Conservation (phyloP, 2,888 invertebrate species). For the Lepidocyrtinus sp. region DNA sequence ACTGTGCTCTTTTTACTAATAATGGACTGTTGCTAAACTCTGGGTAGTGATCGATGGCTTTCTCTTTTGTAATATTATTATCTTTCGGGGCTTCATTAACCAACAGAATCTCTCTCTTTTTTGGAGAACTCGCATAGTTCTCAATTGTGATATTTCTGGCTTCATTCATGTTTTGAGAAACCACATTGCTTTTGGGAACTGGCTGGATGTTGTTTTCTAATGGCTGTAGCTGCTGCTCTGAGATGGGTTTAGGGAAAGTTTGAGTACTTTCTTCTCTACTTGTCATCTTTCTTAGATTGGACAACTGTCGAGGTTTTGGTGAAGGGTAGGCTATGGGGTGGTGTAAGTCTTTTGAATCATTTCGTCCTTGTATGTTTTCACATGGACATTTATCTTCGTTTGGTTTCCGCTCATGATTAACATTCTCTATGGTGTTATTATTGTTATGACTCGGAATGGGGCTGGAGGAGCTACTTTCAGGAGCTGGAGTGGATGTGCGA, state of each 20-base stretch:
- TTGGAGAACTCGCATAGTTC: too few species aligned
- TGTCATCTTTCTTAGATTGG: conserved; percentile 28
- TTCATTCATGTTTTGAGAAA: too few species aligned
- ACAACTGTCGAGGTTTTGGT: conserved; percentile 41
- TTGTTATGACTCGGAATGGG: conserved; percentile 57
- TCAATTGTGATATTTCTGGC: background rate
- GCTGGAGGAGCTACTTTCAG: conserved; percentile 36
- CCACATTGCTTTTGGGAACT: too few species aligned
- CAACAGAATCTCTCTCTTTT: too few species aligned
- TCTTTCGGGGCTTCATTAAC: background rate
- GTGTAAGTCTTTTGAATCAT: conserved; percentile 12
- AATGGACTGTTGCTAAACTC: background rate
- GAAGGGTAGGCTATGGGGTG: conserved; percentile 32
- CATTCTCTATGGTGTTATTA: conserved; percentile 54
- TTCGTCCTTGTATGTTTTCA: conserved; percentile 25
- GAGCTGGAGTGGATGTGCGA: conserved; percentile 9
- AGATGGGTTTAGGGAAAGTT: conserved; percentile 4
- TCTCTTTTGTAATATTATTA: conserved; percentile 8
- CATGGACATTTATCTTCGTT: conserved; percentile 52
- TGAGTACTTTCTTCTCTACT: conserved; percentile 15
- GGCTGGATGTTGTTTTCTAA: background rate
- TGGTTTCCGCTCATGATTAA: conserved; percentile 25
- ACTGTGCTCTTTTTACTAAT: conserved; percentile 32
- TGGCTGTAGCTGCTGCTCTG: background rate
- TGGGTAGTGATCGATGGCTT: background rate